These are phyloP conservation scores for Melanchra persicariae DNA, from an alignment of 2,888 invertebrate species.

Conservation along the genomic window DNA sequence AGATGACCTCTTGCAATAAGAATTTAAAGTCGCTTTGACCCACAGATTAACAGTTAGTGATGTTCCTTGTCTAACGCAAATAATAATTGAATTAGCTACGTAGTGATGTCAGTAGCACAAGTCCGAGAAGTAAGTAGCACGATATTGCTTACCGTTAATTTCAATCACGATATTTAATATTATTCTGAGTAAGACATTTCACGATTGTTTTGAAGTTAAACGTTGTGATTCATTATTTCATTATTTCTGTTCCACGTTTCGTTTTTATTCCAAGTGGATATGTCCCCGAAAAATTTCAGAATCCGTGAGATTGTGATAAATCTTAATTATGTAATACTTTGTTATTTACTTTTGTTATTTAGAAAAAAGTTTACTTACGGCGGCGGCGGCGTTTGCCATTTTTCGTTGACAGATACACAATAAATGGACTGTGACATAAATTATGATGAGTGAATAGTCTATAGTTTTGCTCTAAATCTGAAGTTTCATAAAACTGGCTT, in stretches of 20 bases:
- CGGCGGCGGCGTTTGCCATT: no score
- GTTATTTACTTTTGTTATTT: no score
- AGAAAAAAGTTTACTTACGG: no score
- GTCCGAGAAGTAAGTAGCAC: constrained; percentile 40
- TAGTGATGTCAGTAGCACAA: constrained; percentile 41
- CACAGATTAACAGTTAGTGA: constrained; percentile 39
- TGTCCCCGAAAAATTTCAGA: no score
- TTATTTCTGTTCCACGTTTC: neutral
- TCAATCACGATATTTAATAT: constrained; percentile 39
- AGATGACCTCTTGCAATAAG: constrained; percentile 14
- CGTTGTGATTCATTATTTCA: constrained; percentile 1
- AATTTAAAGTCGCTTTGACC: constrained; percentile 37
- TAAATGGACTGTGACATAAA: no score
- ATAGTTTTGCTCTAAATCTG: neutral
- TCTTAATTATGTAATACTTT: no score
- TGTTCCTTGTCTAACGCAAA: constrained; percentile 46
- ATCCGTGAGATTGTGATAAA: no score
- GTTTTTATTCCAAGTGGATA: neutral
- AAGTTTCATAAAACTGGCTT: neutral
- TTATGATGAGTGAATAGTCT: neutral
- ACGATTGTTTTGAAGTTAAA: constrained; percentile 18
- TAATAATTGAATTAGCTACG: constrained; percentile 49
- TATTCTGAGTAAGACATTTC: constrained; percentile 26
- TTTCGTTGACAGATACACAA: no score
- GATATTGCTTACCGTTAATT: constrained; percentile 55